These are phyloP conservation scores for Cerastis leucographa DNA, from an alignment of 2,888 invertebrate species.

Conservation along the genomic window DNA sequence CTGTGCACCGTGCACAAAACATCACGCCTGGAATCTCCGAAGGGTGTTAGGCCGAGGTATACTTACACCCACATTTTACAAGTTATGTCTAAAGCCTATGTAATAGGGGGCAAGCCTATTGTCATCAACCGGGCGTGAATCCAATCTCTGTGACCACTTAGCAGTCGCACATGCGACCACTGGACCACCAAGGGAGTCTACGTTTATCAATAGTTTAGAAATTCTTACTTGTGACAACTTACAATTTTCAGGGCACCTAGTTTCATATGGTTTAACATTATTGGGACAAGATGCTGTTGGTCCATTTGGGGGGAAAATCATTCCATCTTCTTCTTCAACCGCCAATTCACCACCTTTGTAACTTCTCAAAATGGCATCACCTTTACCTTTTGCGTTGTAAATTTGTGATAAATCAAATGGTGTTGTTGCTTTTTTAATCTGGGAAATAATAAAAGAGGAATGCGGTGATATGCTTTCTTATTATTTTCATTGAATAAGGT, in stretches of 20 bases:
- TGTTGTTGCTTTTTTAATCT: slow-evolving; percentile 45
- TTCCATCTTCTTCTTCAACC: slow-evolving; percentile 57
- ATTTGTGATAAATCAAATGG: slow-evolving; percentile 66
- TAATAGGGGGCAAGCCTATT: no score
- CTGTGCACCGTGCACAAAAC: no score
- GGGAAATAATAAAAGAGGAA: neutral
- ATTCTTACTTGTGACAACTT: neutral
- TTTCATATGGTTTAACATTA: slow-evolving; percentile 32
- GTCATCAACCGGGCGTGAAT: no score
- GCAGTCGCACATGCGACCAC: no score
- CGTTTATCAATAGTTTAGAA: no score
- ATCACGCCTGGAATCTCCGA: no score
- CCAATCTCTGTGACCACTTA: no score
- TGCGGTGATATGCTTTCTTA: neutral
- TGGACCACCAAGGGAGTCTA: no score
- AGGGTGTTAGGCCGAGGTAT: no score
- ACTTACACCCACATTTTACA: no score
- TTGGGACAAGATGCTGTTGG: slow-evolving; percentile 23
- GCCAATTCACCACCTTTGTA: slow-evolving; percentile 29
- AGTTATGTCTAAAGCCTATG: no score
- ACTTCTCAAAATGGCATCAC: slow-evolving; percentile 22
- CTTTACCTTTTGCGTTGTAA: slow-evolving; percentile 45
- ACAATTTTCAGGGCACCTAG: slow-evolving; percentile 50
- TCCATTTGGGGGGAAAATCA: slow-evolving; percentile 43
- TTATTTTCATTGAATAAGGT: neutral